Percentiles rank a stretch among this genome's conserved stretches.
phyloP scores from a whole-genome alignment of 2,888 invertebrate species.

The Leptopilina drosophilae region DNA sequence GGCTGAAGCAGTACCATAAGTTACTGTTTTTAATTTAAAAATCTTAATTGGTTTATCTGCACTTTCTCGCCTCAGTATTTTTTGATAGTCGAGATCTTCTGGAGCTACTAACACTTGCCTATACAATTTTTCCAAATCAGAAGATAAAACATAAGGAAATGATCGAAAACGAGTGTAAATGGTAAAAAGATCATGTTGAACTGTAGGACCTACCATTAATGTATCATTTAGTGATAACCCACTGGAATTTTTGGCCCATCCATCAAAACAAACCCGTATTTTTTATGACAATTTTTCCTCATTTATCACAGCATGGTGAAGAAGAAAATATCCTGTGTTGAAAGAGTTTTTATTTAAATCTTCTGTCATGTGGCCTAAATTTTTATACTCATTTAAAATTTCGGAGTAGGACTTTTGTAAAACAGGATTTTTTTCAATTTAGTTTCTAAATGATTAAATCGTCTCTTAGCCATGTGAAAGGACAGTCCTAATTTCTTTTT shows the following conservation, averaged over 20 bases:
- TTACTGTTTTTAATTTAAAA: slow-evolving; percentile 58
- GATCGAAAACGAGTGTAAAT: too few species aligned
- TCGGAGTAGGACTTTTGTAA: slow-evolving; percentile 9
- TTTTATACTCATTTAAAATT: slow-evolving; percentile 57
- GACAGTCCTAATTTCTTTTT: background rate
- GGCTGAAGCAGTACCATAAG: slow-evolving; percentile 45
- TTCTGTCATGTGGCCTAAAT: slow-evolving; percentile 54
- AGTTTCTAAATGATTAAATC: background rate
- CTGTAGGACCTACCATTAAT: too few species aligned
- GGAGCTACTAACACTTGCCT: too few species aligned
- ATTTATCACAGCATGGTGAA: slow-evolving; percentile 48
- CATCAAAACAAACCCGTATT: too few species aligned
- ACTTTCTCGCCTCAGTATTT: background rate
- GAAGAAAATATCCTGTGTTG: slow-evolving; percentile 46
- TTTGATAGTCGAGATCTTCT: too few species aligned
- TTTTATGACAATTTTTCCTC: too few species aligned
- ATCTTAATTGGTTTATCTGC: background rate
- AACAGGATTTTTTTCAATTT: background rate
- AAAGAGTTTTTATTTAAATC: background rate
- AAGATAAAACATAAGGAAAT: too few species aligned
- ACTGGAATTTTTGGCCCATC: too few species aligned
- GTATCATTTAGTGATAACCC: too few species aligned
- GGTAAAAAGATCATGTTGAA: too few species aligned
- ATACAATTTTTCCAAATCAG: too few species aligned
- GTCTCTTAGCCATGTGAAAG: background rate